Conservation (phyloP, 1,140 invertebrate genomes). For the Lepidotrigona ventralis region DNA sequence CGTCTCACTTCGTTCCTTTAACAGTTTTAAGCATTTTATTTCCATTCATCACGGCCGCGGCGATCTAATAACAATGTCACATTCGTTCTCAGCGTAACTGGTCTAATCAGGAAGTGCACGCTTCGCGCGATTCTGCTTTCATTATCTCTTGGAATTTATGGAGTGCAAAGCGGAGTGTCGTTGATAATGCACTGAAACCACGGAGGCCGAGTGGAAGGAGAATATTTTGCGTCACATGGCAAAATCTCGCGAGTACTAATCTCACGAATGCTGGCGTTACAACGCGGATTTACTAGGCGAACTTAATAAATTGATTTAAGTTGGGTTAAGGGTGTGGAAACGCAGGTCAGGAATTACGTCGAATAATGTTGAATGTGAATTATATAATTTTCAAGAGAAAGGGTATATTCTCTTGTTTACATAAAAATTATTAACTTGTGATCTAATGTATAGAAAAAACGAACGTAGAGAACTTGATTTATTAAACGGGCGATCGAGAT, state of each 20-base stretch:
- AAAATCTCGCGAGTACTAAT: constrained; percentile 8
- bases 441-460: neutral
- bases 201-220: neutral
- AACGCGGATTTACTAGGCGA: too few species aligned
- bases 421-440: neutral
- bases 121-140: neutral
- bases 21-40: neutral
- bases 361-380: neutral
- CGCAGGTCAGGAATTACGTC: neutral
- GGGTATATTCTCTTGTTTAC: neutral
- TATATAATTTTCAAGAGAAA: neutral
- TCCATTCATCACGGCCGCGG: neutral
- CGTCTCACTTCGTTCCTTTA: neutral
- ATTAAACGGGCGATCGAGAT: neutral
- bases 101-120: neutral
- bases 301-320: neutral
- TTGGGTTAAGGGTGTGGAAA: neutral
- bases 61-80: neutral
- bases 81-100: neutral
- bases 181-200: neutral
- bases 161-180: neutral
- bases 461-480: neutral
- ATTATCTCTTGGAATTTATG: constrained; percentile 5
- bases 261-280: neutral
- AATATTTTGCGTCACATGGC: neutral